phyloP scores from a whole-genome alignment of 2,888 invertebrate species.

The Agriopis aurantiaria region DNA sequence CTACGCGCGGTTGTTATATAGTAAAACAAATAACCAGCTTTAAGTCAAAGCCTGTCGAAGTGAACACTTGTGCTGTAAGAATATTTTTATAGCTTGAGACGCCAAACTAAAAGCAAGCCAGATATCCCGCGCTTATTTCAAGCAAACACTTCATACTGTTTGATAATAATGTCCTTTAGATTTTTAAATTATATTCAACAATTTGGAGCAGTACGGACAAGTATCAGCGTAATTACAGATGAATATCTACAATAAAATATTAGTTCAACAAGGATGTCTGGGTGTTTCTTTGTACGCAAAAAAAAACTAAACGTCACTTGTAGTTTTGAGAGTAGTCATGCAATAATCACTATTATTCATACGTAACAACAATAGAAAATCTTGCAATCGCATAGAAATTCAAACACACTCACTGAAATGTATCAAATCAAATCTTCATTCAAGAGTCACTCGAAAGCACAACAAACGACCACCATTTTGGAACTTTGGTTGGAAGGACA shows the following conservation, averaged over 20 bases:
- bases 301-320: slow-evolving; percentile 18
- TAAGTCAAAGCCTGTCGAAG: background rate
- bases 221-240: background rate
- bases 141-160: slow-evolving; percentile 13
- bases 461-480: slow-evolving; percentile 87
- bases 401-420: slow-evolving; percentile 27
- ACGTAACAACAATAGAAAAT: background rate
- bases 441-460: slow-evolving; percentile 74
- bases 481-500: slow-evolving; percentile 50
- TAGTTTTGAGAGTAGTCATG: background rate
- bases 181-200: slow-evolving; percentile 2
- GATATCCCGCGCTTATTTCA: slow-evolving; percentile 81
- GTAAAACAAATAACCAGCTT: background rate
- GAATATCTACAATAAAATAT: slow-evolving; percentile 15
- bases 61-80: slow-evolving; percentile 7
- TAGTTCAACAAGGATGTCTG: slow-evolving; percentile 31
- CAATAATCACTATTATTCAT: background rate
- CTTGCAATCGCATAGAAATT: slow-evolving; percentile 4
- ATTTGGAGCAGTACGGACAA: background rate
- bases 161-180: slow-evolving; percentile 9
- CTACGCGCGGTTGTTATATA: background rate
- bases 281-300: slow-evolving; percentile 35
- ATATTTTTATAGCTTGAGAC: slow-evolving; percentile 58
- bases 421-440: slow-evolving; percentile 46
- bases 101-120: slow-evolving; percentile 63